These are phyloP conservation scores for Drosophila sulfurigaster DNA, from an alignment of 1,140 invertebrate genomes.

Conservation along the genomic window DNA sequence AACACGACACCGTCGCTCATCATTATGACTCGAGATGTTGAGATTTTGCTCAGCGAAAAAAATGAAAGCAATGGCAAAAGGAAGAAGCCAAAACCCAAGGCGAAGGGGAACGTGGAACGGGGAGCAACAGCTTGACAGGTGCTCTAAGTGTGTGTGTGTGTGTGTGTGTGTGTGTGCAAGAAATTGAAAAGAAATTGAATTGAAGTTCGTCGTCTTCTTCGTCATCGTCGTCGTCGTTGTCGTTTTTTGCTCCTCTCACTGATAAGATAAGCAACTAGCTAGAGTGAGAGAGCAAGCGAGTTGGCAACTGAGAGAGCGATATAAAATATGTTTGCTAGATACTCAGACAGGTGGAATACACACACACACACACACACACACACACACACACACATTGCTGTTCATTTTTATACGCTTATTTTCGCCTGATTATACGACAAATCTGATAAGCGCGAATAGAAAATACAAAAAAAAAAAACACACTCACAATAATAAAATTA, in stretches of 20 bases:
- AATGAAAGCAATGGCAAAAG: not conserved
- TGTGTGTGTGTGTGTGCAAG: slow-evolving; percentile 43
- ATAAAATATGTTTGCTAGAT: slow-evolving; percentile 12
- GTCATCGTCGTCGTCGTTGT: not conserved
- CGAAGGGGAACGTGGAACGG: not conserved
- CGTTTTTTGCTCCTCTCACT: slow-evolving; percentile 35
- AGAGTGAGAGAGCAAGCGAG: not conserved
- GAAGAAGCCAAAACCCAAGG: not conserved
- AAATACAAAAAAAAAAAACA: slow-evolving; percentile 3
- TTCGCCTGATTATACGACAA: slow-evolving; percentile 38
- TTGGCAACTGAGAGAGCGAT: not conserved
- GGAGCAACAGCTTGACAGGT: slow-evolving; percentile 35
- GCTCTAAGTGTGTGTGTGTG: slow-evolving; percentile 13
- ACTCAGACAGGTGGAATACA: not conserved
- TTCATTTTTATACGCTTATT: slow-evolving; percentile 18
- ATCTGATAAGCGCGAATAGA: slow-evolving; percentile 44
- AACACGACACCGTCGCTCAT: slow-evolving; percentile 80
- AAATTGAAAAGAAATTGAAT: slow-evolving; percentile 80
- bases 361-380: too few species aligned
- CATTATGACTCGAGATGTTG: slow-evolving; percentile 58
- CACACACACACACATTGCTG: not conserved
- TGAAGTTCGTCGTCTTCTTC: slow-evolving; percentile 58
- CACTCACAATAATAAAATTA: not conserved
- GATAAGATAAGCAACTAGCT: slow-evolving; percentile 67
- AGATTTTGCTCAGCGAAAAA: not conserved